Base-by-base conservation (phyloP, 2,113 vertebrate species). In the Erinaceus europaeus region DNA sequence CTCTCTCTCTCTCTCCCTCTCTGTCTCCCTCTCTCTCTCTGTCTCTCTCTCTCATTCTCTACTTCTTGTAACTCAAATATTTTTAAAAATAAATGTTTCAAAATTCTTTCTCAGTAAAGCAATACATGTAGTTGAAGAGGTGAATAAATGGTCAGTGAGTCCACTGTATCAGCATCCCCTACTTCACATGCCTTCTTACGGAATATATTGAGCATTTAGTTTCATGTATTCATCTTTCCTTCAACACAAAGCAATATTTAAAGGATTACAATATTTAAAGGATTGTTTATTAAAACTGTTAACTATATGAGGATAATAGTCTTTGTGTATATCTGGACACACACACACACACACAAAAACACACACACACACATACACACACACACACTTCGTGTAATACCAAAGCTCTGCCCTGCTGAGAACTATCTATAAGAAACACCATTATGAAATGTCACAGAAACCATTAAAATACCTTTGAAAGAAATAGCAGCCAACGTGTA, bases 321-420 rank as follows among this genome's bases (percentile, higher is more conserved):
- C 7, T 48, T 25, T 68, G 21, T 53, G 6, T 62, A 21, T 84
- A 9, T 46, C 9, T 40, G 6, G 9, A 32, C 3, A 2, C 2
- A 2, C 3, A 10, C 0, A 1, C 5, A 0, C 29, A 3, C 13
- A 0, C 9, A 3, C n/a, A 6, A n/a, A 61, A 21, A 65, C 69
- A 40, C 25, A 20, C 12, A 57, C 12, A 57, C 46, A 55, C 11
- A n/a, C 44, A 6, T 36, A 61, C 29, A 65, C 69, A 40, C 25
- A 20, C 12, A 57, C 12, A 57, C 46, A 55, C 11, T 20, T 64
- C 48, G 8, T 23, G 13, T 29, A 62, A 69, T 50, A 48, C 20
- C 18, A 48, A 84, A 61, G 13, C 48, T 73, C 36, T 86, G 9
- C 71, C 13, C 46, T 67, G 59, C 36, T 71, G 40, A 91, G 62